phyloP scores from a whole-genome alignment of 2,113 vertebrate genomes.

The Myocastor coypus region DNA sequence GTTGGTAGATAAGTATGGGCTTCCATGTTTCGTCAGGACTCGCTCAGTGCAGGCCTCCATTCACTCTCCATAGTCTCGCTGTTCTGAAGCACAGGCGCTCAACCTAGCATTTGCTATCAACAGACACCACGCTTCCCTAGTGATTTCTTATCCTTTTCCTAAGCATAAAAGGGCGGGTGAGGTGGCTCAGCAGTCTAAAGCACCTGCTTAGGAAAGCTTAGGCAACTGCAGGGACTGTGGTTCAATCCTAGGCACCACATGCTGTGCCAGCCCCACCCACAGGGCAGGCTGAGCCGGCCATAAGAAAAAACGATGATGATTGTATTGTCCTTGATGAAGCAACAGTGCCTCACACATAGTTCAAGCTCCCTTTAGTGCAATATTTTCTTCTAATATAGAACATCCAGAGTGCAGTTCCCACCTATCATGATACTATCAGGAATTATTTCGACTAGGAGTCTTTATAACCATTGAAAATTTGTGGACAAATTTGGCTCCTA shows the following conservation, averaged over 20 bases:
- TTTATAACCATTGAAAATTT: not conserved
- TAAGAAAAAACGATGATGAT: no score
- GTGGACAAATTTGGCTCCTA: not conserved
- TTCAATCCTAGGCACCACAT: no score
- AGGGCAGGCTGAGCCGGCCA: no score
- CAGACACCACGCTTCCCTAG: not conserved
- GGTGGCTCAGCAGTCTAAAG: no score
- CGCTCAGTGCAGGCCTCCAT: not conserved
- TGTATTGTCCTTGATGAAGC: rapidly evolving
- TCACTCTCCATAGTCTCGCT: not conserved
- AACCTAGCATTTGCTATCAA: not conserved
- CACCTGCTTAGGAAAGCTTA: no score
- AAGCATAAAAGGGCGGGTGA: not conserved
- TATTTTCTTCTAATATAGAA: not conserved
- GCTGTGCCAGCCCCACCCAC: no score
- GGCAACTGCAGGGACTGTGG: no score
- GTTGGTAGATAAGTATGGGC: not conserved
- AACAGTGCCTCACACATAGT: not conserved
- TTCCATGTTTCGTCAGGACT: not conserved
- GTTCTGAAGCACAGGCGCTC: not conserved
- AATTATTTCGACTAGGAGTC: not conserved
- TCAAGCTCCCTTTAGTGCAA: not conserved
- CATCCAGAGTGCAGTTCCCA: no score
- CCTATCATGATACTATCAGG: rapidly evolving
- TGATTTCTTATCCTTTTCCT: not conserved